Conservation (phyloP, 2,113 vertebrate genomes). For the Microtus oregoni region DNA sequence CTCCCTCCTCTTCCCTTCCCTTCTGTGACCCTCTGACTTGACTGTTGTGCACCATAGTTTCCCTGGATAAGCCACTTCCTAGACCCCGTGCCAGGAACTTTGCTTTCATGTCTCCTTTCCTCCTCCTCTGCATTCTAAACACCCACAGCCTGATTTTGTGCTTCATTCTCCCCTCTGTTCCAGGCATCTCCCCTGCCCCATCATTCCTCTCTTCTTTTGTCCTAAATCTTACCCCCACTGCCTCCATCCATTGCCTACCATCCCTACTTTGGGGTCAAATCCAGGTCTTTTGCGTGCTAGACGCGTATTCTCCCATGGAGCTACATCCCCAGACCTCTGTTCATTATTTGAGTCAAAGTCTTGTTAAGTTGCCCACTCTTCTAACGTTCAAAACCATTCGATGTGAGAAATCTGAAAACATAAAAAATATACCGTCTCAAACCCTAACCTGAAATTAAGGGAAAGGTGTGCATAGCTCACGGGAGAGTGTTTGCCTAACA, state of each 20-base stretch:
- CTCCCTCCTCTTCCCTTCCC: not conserved
- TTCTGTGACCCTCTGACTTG: not conserved
- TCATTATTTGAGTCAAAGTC: not conserved
- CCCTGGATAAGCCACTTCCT: not conserved
- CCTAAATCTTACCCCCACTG: not conserved
- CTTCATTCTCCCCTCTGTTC: not conserved
- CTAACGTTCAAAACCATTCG: not conserved
- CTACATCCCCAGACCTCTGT: not conserved
- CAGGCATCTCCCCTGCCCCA: too few species aligned
- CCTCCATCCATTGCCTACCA: not conserved
- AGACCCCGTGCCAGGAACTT: too few species aligned
- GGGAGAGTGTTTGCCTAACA: not conserved
- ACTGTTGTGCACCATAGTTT: not conserved
- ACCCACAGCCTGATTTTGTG: not conserved
- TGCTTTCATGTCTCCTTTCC: not conserved
- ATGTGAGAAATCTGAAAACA: constrained; percentile 38
- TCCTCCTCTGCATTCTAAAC: not conserved
- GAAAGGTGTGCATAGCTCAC: not conserved
- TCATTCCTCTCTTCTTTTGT: not conserved
- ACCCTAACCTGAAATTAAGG: not conserved
- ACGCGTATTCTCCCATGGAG: not conserved
- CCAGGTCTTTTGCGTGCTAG: not conserved
- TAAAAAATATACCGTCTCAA: not conserved
- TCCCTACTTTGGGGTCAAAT: not conserved
- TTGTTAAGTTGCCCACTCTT: not conserved